Evolutionary conservation across 2,888 invertebrate species (phyloP).

Genomic region (Parnassius smintheus): DNA sequence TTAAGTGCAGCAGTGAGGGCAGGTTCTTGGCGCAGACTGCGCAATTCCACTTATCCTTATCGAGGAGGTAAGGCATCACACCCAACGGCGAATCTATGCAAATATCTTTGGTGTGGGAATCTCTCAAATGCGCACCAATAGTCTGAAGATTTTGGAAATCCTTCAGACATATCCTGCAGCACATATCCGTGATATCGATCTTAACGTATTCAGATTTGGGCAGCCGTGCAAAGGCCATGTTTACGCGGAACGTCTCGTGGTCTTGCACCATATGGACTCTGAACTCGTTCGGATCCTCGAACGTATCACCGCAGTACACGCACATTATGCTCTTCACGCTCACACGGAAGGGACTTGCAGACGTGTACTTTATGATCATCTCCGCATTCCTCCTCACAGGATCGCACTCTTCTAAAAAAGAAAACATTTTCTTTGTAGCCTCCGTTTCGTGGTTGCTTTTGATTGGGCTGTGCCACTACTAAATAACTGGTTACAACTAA

Average conservation of each 20-base stretch:
- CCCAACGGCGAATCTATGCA: constrained; percentile 37
- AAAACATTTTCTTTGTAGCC: constrained; percentile 24
- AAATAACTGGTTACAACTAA: too few relatives aligned
- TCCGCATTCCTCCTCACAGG: constrained; percentile 40
- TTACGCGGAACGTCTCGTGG: constrained; percentile 34
- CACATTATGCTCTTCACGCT: constrained; percentile 38
- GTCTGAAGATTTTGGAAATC: constrained; percentile 29
- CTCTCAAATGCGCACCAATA: constrained; percentile 37
- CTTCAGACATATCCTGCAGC: constrained; percentile 40
- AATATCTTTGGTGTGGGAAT: constrained; percentile 35
- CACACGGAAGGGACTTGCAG: constrained; percentile 44
- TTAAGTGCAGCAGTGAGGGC: constrained; percentile 39
- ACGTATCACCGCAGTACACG: constrained; percentile 46
- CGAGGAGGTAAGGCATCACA: constrained; percentile 41
- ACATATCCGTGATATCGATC: constrained; percentile 41
- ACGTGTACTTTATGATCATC: constrained; percentile 39
- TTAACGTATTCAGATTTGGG: constrained; percentile 28
- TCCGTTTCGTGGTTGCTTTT: constrained; percentile 7
- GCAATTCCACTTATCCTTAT: constrained; percentile 39
- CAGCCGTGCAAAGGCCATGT: constrained; percentile 37
- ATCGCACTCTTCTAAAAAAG: constrained; percentile 30
- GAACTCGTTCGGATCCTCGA: constrained; percentile 41
- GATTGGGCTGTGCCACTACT: constrained; percentile 17
- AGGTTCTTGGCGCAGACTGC: constrained; percentile 41
- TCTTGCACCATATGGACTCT: constrained; percentile 42